Evolutionary conservation across 2,113 vertebrate genomes (phyloP).

Genomic region (Pelecanoides urinatrix): DNA sequence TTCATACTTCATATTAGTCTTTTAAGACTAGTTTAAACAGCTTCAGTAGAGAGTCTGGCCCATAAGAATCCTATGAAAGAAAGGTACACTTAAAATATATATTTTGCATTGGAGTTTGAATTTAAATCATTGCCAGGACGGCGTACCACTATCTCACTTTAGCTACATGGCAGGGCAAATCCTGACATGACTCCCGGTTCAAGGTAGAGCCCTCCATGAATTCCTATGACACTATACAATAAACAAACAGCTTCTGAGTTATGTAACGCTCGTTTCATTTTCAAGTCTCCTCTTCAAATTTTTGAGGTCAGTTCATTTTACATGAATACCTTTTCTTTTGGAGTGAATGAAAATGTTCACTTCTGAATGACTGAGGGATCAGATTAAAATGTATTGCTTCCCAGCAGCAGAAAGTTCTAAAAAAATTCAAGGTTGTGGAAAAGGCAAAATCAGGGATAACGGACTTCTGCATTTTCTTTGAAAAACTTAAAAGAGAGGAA

Average conservation of each 20-base stretch:
- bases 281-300: neutral
- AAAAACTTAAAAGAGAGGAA: neutral
- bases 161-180: neutral
- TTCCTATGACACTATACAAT: neutral
- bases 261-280: rapidly evolving
- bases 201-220: neutral
- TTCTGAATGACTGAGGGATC: neutral
- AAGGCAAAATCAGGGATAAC: neutral
- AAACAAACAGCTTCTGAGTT: neutral
- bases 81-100: neutral
- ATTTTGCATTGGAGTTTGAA: neutral
- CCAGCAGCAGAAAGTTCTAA: neutral
- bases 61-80: neutral
- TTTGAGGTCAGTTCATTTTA: neutral
- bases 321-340: neutral
- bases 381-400: neutral
- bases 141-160: neutral
- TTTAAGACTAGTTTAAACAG: neutral
- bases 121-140: neutral
- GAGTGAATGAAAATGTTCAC: neutral
- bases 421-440: neutral
- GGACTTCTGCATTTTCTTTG: neutral
- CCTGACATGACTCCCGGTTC: neutral
- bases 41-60: rapidly evolving
- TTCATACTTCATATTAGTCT: neutral